Conservation (phyloP, 2,888 invertebrate species). For the Leucoma salicis region DNA sequence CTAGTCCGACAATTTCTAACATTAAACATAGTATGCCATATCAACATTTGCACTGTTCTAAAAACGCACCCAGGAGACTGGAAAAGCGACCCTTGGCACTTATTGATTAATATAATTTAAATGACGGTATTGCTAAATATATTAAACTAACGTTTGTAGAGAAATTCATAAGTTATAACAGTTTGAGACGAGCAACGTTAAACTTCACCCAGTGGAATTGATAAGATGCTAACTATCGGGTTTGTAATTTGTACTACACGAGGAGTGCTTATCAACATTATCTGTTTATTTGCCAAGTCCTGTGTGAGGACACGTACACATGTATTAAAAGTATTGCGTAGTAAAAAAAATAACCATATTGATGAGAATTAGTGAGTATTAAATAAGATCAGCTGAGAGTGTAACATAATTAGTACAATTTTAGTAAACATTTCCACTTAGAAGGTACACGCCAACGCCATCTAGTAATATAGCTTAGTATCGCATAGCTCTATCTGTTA, state of each 20-base stretch:
- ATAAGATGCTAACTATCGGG: slow-evolving; percentile 68
- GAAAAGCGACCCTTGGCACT: slow-evolving; percentile 9
- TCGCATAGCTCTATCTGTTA: neutral
- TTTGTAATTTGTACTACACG: slow-evolving; percentile 50
- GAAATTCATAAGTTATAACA: slow-evolving; percentile 1
- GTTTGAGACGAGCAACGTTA: slow-evolving; percentile 23
- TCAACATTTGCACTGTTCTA: slow-evolving; percentile 47
- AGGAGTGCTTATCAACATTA: slow-evolving; percentile 69
- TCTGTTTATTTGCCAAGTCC: slow-evolving; percentile 64
- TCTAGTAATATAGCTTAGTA: neutral
- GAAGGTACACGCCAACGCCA: neutral
- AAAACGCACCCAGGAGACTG: slow-evolving; percentile 11
- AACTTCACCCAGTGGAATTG: slow-evolving; percentile 49
- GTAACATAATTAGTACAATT: neutral
- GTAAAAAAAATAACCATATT: neutral
- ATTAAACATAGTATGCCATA: slow-evolving; percentile 54
- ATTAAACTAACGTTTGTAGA: neutral
- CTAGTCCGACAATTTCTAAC: slow-evolving; percentile 49
- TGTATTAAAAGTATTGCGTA: neutral
- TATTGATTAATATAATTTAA: slow-evolving; percentile 2
- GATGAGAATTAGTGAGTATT: neutral
- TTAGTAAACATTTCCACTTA: neutral
- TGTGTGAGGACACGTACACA: slow-evolving; percentile 28
- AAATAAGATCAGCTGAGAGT: neutral
- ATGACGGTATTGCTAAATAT: slow-evolving; percentile 22